Evolutionary conservation across 2,888 invertebrate species (phyloP), one percentile per base, ranked within the genome.

Genomic region (Phaedon cochleariae): DNA sequence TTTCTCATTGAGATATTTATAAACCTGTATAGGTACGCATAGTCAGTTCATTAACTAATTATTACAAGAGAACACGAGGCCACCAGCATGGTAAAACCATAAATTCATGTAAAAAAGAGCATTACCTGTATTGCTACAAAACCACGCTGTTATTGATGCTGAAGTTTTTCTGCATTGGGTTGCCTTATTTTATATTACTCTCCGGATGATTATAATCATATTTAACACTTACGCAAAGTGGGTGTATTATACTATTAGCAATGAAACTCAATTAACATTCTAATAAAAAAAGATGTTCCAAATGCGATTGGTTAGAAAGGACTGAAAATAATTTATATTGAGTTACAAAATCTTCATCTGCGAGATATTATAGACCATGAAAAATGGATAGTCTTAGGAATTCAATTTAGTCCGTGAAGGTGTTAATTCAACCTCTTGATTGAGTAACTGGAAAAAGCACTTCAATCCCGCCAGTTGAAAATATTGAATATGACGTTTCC

Each of bases 41-140:
- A 41, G 26, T 45, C 26, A 57, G 57, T 57, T 57, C 57, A 57
- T 57, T 45, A 57, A 57, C 57, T 57, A 57, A 57, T 46, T 57
- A 57, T 45, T 45, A 41, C 15, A 15, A 17, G 57, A 57, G 57
- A 57, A 57, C 57, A 41, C 45, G 45, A 41, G 57, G 45, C 57
- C 57, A 57, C 57, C 57, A 41, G 26, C 57, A 57, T 57, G 45
- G 57, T 57, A 26, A 45, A 57, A 45, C 17, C 45, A 41, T 41
- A 41, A 46, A 57, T 26, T 57, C 57, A 57, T 45, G 57, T 45
- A 45, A 57, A 29, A 57, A 57, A 57, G 57, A 57, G 37, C 26
- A 15, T 41, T 41, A 41, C 41, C 41, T n/a, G 41, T 15, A 41
- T 41, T 15, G 41, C 41, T 41, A 4, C 3, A 15, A 15, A 41